Percentiles rank a stretch among this genome's conserved stretches.
These are phyloP conservation scores for Falcunculus frontatus DNA, from an alignment of 2,113 vertebrate genomes.

Conservation along the genomic window DNA sequence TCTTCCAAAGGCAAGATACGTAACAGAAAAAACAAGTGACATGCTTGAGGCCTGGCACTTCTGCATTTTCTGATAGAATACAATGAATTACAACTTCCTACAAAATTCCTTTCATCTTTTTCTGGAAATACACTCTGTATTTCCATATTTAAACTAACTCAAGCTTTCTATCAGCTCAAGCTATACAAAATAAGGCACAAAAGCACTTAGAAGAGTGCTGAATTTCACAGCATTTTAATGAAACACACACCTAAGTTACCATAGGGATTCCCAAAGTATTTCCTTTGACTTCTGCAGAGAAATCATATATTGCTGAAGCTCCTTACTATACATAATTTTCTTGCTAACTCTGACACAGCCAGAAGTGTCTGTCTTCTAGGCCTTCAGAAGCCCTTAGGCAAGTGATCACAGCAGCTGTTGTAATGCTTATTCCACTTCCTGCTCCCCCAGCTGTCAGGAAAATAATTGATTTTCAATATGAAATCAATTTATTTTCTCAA, in stretches of 20 bases:
- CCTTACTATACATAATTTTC: not conserved
- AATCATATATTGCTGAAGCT: not conserved
- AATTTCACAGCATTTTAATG: not conserved
- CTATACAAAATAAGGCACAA: not conserved
- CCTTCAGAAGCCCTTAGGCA: not conserved
- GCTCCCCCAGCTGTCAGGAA: constrained; percentile 63
- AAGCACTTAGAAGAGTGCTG: not conserved
- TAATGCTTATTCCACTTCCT: not conserved
- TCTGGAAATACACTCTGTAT: not conserved
- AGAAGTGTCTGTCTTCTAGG: too few relatives aligned
- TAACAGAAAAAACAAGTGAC: not conserved
- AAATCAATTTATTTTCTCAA: constrained; percentile 70
- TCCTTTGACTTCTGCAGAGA: not conserved
- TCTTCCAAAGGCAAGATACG: not conserved
- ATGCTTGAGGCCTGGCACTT: not conserved
- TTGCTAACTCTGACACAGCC: constrained; percentile 1
- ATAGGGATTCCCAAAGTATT: not conserved
- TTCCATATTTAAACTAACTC: not conserved
- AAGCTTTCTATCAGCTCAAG: not conserved
- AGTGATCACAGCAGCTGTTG: not conserved
- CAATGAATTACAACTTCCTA: not conserved
- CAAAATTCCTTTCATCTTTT: not conserved
- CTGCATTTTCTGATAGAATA: not conserved
- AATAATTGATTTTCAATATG: constrained; percentile 46
- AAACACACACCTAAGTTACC: not conserved